Conservation (phyloP, 2,113 vertebrate genomes). For the Orcinus orca region DNA sequence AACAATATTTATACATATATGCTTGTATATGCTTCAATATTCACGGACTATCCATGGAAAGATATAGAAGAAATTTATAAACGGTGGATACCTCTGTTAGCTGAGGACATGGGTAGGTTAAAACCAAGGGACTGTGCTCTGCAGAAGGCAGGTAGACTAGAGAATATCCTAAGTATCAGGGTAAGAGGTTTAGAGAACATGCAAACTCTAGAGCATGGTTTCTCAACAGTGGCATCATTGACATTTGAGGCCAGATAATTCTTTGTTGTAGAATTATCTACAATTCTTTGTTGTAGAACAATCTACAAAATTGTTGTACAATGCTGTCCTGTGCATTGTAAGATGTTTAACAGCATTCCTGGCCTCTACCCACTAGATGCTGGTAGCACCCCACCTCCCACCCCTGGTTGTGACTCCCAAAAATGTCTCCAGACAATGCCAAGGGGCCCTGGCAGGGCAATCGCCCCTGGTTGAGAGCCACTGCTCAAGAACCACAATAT, state of each 20-base stretch:
- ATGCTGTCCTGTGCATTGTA: neutral
- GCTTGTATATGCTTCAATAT: neutral
- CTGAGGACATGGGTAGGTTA: neutral
- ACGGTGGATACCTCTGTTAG: neutral
- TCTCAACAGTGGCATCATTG: neutral
- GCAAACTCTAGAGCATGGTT: conserved; percentile 9
- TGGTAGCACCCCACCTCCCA: neutral
- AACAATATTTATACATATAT: neutral
- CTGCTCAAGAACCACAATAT: conserved; percentile 33
- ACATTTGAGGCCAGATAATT: neutral
- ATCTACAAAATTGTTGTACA: too few relatives aligned
- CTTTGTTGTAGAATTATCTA: neutral
- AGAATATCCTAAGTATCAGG: neutral
- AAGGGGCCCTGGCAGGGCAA: neutral
- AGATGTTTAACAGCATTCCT: neutral
- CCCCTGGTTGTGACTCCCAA: neutral
- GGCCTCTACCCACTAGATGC: neutral
- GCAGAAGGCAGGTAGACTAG: neutral
- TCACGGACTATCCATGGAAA: neutral
- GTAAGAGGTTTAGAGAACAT: neutral
- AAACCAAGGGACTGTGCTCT: neutral
- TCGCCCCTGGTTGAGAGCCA: neutral
- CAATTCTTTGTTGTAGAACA: neutral
- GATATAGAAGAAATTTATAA: neutral
- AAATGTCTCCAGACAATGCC: neutral